These are phyloP conservation scores for Ginglymostoma cirratum DNA, from an alignment of 2,113 vertebrate species.

Conservation along the genomic window DNA sequence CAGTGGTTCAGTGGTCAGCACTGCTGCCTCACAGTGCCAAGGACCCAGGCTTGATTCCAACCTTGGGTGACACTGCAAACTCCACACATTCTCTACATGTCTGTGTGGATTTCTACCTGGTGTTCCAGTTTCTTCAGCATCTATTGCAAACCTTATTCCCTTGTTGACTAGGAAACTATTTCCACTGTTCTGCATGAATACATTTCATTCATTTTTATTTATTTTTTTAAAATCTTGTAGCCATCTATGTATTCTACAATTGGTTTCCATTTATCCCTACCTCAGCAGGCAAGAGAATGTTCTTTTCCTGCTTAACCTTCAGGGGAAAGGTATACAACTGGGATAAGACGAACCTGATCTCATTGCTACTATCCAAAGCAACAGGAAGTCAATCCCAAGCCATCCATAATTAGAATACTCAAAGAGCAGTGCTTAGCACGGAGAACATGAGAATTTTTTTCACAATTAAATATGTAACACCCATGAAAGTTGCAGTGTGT, in stretches of 20 bases:
- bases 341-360: constrained; percentile 40
- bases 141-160: background rate
- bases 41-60: too few relatives aligned
- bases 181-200: background rate
- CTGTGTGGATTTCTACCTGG: too few relatives aligned
- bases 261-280: constrained; percentile 43
- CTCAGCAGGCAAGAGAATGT: constrained; percentile 37
- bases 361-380: background rate
- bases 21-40: background rate
- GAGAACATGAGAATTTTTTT: background rate
- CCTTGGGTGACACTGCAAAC: too few relatives aligned
- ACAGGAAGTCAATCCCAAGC: constrained; percentile 28
- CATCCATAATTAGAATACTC: constrained; percentile 37
- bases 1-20: too few relatives aligned
- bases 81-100: background rate
- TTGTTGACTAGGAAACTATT: background rate
- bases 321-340: constrained; percentile 41
- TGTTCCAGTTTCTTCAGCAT: background rate
- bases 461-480: background rate
- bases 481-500: background rate
- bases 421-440: background rate
- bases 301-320: constrained; percentile 45
- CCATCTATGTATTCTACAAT: background rate
- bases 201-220: background rate
- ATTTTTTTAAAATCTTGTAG: background rate